Evolutionary conservation across 2,797 vertebrate genomes (phyloP).

Genomic region (Manis pentadactyla): DNA sequence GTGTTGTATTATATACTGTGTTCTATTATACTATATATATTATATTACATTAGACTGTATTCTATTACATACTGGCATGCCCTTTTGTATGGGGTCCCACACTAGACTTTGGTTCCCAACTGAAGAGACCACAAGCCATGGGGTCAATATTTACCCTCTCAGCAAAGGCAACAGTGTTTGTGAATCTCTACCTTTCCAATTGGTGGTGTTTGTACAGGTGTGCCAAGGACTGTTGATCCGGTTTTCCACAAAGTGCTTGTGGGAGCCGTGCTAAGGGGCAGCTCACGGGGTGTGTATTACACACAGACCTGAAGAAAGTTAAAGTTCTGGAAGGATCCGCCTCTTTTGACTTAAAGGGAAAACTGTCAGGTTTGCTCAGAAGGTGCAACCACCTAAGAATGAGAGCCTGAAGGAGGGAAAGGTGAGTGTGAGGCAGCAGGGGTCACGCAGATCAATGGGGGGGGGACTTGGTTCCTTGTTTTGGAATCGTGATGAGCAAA

Average conservation of each 20-base stretch:
- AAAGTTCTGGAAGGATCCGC: too few species aligned
- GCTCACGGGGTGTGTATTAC: too few species aligned
- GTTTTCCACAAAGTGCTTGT: neutral
- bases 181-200: neutral
- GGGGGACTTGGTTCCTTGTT: neutral
- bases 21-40: too few species aligned
- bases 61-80: rapidly evolving
- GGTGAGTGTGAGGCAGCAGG: too few species aligned
- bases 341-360: neutral
- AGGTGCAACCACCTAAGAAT: neutral
- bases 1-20: too few species aligned
- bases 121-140: neutral
- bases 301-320: too few species aligned
- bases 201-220: neutral
- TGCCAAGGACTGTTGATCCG: neutral
- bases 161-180: rapidly evolving
- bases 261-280: too few species aligned
- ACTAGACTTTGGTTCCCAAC: rapidly evolving
- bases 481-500: neutral
- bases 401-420: rapidly evolving
- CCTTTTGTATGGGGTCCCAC: neutral
- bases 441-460: rapidly evolving
- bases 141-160: rapidly evolving
- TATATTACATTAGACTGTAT: neutral
- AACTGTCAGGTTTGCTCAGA: rapidly evolving